phyloP scores from a whole-genome alignment of 1,140 invertebrate genomes.

The Bombus confusus region DNA sequence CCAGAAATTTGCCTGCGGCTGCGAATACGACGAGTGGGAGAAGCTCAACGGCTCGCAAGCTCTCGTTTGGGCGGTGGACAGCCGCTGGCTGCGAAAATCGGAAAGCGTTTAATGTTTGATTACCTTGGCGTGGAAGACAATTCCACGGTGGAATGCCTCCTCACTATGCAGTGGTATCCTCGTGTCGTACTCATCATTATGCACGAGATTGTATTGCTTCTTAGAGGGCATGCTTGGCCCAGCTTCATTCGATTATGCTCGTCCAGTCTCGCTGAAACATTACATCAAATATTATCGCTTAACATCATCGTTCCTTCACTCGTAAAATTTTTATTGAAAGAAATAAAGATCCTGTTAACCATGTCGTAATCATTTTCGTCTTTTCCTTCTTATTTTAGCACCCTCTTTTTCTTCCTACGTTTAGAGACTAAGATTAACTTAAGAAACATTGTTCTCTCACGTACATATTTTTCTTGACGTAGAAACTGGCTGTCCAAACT shows the following conservation, averaged over 20 bases:
- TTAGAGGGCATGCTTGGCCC: conserved; percentile 89
- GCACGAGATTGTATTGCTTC: conserved; percentile 96
- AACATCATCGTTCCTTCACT: not conserved
- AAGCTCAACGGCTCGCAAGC: not conserved
- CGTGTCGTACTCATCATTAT: conserved; percentile 96
- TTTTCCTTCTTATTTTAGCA: not conserved
- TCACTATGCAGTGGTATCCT: conserved; percentile 97
- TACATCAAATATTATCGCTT: not conserved
- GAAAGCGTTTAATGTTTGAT: conserved; percentile 38
- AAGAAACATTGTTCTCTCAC: not conserved
- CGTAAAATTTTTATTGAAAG: conserved; percentile 23
- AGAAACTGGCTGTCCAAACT: not conserved
- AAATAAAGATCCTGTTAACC: not conserved
- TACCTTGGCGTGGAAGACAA: conserved; percentile 98
- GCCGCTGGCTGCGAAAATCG: not conserved
- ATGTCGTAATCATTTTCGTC: not conserved
- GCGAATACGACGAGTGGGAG: not conserved
- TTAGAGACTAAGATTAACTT: not conserved
- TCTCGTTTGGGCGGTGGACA: not conserved
- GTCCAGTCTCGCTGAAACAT: conserved; percentile 77
- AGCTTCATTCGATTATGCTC: conserved; percentile 77
- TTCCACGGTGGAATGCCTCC: conserved; percentile 98
- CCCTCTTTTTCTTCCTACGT: too few species aligned
- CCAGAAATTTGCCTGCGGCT: not conserved
- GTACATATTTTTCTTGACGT: not conserved